Base-by-base conservation (phyloP, 2,888 invertebrate genomes). In the Cremastinae sp. region DNA sequence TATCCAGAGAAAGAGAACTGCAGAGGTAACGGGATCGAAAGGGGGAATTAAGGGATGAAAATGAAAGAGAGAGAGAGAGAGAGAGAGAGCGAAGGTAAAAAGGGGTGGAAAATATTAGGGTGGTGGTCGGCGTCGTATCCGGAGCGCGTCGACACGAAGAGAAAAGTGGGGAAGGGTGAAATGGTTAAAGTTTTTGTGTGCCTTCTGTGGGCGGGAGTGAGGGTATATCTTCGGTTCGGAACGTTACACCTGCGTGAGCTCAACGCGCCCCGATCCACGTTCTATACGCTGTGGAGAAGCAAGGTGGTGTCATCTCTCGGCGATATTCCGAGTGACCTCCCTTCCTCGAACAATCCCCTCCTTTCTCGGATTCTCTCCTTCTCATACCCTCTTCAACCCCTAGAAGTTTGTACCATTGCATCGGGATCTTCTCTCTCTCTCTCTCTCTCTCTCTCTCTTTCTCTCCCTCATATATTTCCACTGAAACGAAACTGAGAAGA, bases 291-390 rank as follows among this genome's bases (percentile, higher is more conserved):
- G 81, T 82, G 82, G 83, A 82, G 83, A 28, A 5, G 83, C 80
- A 83, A 84, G 83, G 88, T 88, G 85, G 87, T 87, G 88, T 87
- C 88, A 88, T 88, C 88, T 88, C 85, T 86, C 86, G 88, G 87
- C 84, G 82, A 85, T 86, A 83, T 83, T 81, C 75, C 58, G 83
- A 88, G 83, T 85, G 84, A 86, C 83, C 81, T 79, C 79, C 73
- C 79, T 77, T 69, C 68, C 68, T 56, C 61, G 22, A 74, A 18
- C 45, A 45, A 58, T 62, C 51, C 51, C 65, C 72, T 39, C 20
- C 20, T 35, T 41, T 3, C 28, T n/a, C 28, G 28, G 2, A 35
- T 10, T 45, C 14, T 43, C 47, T 47, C 65, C 12, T 51, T 72
- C 74, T 58, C 78, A 49, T 55, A 55, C 66, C 41, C 61, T 55